Conservation (phyloP, 2,888 invertebrate genomes). For the Hirudinaria manillensis region DNA sequence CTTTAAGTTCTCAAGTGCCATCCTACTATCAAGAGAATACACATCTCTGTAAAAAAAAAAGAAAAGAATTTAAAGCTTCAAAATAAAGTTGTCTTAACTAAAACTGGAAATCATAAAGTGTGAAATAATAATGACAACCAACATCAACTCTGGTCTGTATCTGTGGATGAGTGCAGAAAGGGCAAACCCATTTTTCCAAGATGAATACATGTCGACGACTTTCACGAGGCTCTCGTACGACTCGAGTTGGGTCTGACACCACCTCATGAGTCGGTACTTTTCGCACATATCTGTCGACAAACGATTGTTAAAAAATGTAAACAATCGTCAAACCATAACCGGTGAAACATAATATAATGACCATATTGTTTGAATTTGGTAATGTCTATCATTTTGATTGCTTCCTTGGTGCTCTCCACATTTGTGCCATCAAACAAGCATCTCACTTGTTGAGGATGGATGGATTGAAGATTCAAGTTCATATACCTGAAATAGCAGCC, state of each 20-base stretch:
- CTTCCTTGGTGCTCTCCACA: constrained; percentile 47
- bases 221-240: constrained; percentile 59
- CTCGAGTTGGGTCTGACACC: constrained; percentile 70
- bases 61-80: background rate
- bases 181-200: constrained; percentile 66
- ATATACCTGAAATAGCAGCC: constrained; percentile 47
- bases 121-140: constrained; percentile 34
- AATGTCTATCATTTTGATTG: constrained; percentile 51
- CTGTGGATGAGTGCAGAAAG: constrained; percentile 72
- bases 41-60: constrained; percentile 61
- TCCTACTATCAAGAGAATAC: constrained; percentile 63
- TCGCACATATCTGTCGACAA: constrained; percentile 58
- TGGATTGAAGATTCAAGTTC: constrained; percentile 45
- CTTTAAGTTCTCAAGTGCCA: constrained; percentile 68
- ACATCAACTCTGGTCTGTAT: constrained; percentile 77
- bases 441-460: constrained; percentile 53
- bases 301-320: constrained; percentile 1
- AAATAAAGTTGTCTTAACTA: no score
- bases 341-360: background rate
- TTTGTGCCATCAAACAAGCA: constrained; percentile 64
- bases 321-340: background rate
- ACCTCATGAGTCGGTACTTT: constrained; percentile 66
- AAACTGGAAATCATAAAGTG: no score
- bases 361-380: constrained; percentile 17
- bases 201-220: constrained; percentile 65